A percentile compares a stretch with the other conserved stretches of the same genome.
Conservation (phyloP, 2,797 vertebrate species). For the Fundulus diaphanus region DNA sequence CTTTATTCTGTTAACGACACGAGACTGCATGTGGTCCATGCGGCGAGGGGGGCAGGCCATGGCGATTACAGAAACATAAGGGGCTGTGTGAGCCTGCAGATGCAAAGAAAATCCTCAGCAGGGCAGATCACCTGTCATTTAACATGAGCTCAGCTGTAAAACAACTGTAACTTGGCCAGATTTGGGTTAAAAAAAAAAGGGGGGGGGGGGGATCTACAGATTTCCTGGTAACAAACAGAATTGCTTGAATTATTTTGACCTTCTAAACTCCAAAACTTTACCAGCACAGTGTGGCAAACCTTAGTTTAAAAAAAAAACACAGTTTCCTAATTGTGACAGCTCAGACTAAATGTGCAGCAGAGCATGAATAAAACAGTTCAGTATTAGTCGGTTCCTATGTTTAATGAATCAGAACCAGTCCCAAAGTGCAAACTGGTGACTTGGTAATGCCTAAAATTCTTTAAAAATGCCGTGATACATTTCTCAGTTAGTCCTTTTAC, state of each 20-base stretch:
- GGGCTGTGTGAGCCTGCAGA: no score
- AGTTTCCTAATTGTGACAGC: background rate
- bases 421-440: background rate
- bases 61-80: background rate
- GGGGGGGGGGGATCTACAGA: background rate
- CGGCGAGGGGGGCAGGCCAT: background rate
- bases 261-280: no score
- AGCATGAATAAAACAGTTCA: constrained; percentile 6
- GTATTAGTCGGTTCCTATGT: background rate
- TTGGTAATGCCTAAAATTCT: background rate
- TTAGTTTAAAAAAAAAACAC: background rate
- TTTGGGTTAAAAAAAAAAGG: background rate
- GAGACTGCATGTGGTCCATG: background rate
- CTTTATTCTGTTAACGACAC: background rate
- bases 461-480: background rate
- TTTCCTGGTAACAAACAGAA: background rate
- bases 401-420: background rate
- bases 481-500: background rate
- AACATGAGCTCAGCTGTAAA: background rate
- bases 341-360: no score
- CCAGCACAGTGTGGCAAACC: background rate
- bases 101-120: no score
- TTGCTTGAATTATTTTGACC: background rate
- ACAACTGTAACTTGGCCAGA: background rate
- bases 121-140: no score